Evolutionary conservation across 2,888 invertebrate genomes (phyloP).

Genomic region (Agrotis ipsilon): DNA sequence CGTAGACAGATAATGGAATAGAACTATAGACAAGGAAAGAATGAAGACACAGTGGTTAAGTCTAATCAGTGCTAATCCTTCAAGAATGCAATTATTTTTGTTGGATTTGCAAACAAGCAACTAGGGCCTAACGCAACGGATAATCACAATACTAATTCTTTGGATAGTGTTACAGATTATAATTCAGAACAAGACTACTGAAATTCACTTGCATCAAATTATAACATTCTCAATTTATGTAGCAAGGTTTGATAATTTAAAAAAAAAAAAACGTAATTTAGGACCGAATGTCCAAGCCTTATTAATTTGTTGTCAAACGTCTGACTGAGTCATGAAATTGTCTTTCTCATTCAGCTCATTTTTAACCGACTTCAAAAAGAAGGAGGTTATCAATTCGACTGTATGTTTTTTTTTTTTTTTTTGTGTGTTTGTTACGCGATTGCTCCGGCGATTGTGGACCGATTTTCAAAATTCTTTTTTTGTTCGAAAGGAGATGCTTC

Average conservation of each 20-base stretch:
- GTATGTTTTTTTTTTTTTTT: too few species aligned
- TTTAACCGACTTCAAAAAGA: too few species aligned
- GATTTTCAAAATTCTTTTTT: too few species aligned
- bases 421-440: too few species aligned
- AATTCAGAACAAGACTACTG: too few species aligned
- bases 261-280: too few species aligned
- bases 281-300: slow-evolving; percentile 20
- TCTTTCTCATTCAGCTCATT: slow-evolving; percentile 29
- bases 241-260: background rate
- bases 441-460: too few species aligned
- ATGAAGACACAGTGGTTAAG: too few species aligned
- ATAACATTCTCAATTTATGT: background rate
- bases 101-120: background rate
- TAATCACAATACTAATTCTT: background rate
- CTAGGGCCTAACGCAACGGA: background rate
- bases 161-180: background rate
- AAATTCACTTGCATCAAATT: background rate
- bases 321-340: slow-evolving; percentile 19
- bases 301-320: slow-evolving; percentile 13
- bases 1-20: background rate
- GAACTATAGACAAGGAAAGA: too few species aligned
- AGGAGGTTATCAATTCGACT: too few species aligned
- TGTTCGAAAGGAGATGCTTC: too few species aligned
- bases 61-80: too few species aligned
- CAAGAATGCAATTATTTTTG: background rate